Evolutionary conservation across 53 echinoderm and acorn worm genomes (phyloP).

Genomic region (Patiria pectinifera): DNA sequence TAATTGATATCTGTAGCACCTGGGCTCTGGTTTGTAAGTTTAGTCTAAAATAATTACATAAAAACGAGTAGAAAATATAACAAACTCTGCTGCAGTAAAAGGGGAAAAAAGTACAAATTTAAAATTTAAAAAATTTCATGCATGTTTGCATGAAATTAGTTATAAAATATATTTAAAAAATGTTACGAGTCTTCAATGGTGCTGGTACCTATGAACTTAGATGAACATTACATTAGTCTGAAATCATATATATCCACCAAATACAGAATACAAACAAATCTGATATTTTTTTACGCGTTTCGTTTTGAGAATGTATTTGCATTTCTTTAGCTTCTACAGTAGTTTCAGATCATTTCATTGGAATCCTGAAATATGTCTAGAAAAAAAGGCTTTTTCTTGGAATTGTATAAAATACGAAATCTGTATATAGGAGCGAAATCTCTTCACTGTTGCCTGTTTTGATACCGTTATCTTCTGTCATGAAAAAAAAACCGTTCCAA

Average conservation of each 20-base stretch:
- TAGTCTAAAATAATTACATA: too few species aligned
- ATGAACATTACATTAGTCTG: neutral
- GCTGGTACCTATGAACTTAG: neutral
- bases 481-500: neutral
- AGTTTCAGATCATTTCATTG: neutral
- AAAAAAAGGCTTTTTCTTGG: neutral
- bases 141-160: neutral
- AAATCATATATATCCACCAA: neutral
- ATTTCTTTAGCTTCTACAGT: neutral
- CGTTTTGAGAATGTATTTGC: too few species aligned
- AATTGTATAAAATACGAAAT: slow-evolving; percentile 5
- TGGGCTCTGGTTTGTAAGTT: too few species aligned
- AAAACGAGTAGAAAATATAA: too few species aligned
- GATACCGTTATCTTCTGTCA: neutral
- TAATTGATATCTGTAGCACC: too few species aligned
- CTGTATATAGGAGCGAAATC: neutral
- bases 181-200: neutral
- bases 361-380: slow-evolving; percentile 1
- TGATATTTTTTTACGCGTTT: neutral
- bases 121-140: neutral
- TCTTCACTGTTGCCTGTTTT: neutral
- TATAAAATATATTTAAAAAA: neutral
- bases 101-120: neutral
- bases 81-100: neutral
- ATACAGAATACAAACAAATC: neutral